phyloP scores from a whole-genome alignment of 2,113 vertebrate species.

The Axis porcinus region DNA sequence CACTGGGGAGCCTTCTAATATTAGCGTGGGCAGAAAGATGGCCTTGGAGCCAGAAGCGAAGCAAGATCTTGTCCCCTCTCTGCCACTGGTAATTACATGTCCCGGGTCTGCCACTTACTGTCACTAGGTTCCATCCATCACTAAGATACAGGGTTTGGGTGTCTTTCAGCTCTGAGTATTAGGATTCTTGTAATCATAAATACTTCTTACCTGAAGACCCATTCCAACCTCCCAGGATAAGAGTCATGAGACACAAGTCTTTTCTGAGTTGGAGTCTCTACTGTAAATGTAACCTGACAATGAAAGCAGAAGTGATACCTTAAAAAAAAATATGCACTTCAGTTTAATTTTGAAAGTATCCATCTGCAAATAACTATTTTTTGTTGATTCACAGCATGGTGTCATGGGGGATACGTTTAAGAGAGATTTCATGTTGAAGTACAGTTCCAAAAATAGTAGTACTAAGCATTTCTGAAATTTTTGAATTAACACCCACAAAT shows the following conservation, averaged over 20 bases:
- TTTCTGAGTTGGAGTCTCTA: neutral
- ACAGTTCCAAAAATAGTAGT: conserved; percentile 33
- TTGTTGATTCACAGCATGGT: neutral
- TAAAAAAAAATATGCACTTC: rapidly evolving
- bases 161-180: neutral
- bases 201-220: neutral
- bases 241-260: neutral
- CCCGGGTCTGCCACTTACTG: neutral
- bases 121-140: neutral
- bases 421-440: conserved; percentile 1
- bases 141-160: neutral
- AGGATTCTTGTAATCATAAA: neutral
- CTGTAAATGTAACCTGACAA: neutral
- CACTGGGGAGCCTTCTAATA: neutral
- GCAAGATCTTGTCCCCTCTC: neutral
- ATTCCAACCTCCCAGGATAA: neutral
- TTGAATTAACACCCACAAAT: conserved; percentile 71
- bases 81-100: rapidly evolving
- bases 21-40: neutral
- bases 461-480: conserved; percentile 14
- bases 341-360: neutral
- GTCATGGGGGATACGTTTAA: neutral
- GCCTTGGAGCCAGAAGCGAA: neutral
- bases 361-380: neutral
- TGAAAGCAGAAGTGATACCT: neutral